phyloP scores from a whole-genome alignment of 2,113 vertebrate genomes.

The Stigmatopora nigra region DNA sequence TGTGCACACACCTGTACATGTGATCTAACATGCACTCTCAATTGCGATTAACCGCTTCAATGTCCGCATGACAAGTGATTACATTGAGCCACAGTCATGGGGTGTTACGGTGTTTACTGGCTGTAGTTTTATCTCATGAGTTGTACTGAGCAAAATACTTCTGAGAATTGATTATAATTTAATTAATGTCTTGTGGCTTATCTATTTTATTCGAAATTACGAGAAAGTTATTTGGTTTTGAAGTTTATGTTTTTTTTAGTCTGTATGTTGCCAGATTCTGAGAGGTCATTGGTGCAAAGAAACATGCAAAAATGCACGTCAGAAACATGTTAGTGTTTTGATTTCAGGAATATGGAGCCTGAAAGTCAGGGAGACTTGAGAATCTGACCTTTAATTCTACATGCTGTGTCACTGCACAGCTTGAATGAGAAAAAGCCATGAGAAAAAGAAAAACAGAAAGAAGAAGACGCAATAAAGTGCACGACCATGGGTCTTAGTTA shows the following conservation, averaged over 20 bases:
- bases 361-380: not conserved
- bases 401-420: slow-evolving; percentile 1
- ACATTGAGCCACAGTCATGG: slow-evolving; percentile 45
- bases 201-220: not conserved
- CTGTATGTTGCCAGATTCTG: not conserved
- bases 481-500: not conserved
- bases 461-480: not conserved
- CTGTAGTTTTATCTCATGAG: not conserved
- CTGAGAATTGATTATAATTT: not conserved
- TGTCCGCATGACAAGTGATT: slow-evolving; percentile 57
- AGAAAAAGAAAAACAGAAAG: slow-evolving; percentile 3
- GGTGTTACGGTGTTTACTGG: slow-evolving; percentile 16
- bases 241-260: not conserved
- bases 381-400: not conserved
- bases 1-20: not conserved
- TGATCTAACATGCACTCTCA: not conserved
- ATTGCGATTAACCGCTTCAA: slow-evolving; percentile 43
- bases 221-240: not conserved
- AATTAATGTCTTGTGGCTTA: not conserved
- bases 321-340: not conserved
- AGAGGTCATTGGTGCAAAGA: not conserved
- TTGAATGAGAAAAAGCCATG: not conserved
- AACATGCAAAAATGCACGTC: not conserved
- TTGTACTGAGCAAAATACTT: not conserved
- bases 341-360: not conserved